phyloP scores from a whole-genome alignment of 1,140 invertebrate species.

The Charaxes varanes region DNA sequence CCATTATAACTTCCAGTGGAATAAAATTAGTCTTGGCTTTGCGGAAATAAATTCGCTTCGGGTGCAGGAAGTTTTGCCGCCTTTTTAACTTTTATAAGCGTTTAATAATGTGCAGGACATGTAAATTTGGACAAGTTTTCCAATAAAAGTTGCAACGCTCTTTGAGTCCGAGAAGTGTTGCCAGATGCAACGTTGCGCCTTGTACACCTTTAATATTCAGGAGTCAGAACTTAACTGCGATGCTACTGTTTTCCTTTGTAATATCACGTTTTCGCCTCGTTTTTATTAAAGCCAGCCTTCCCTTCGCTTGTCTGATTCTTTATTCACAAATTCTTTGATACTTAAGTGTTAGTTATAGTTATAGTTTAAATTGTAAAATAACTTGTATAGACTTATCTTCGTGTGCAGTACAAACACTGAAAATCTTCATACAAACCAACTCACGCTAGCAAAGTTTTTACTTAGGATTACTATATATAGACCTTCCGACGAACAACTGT shows the following conservation, averaged over 20 bases:
- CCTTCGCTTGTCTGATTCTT: no score
- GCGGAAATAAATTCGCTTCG: constrained; percentile 23
- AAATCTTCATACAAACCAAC: no score
- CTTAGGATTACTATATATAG: no score
- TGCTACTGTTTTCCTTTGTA: constrained; percentile 1
- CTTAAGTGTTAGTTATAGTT: no score
- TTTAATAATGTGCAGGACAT: constrained; percentile 65
- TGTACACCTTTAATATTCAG: constrained; percentile 5
- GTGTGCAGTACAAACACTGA: no score
- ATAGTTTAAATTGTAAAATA: no score
- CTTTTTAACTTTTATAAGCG: constrained; percentile 50
- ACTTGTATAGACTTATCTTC: no score
- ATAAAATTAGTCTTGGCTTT: constrained; percentile 24
- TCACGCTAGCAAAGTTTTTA: no score
- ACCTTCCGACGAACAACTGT: no score
- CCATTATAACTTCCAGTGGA: constrained; percentile 22
- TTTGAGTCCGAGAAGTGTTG: background rate
- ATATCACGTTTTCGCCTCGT: no score
- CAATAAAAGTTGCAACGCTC: constrained; percentile 62
- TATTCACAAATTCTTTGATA: no score
- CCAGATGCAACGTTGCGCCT: background rate
- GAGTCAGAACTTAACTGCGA: background rate
- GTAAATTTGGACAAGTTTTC: constrained; percentile 65
- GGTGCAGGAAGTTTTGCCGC: constrained; percentile 3
- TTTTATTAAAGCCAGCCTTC: no score